Base-by-base conservation (phyloP, 2,888 invertebrate species). In the Drosophila flavopinicola region DNA sequence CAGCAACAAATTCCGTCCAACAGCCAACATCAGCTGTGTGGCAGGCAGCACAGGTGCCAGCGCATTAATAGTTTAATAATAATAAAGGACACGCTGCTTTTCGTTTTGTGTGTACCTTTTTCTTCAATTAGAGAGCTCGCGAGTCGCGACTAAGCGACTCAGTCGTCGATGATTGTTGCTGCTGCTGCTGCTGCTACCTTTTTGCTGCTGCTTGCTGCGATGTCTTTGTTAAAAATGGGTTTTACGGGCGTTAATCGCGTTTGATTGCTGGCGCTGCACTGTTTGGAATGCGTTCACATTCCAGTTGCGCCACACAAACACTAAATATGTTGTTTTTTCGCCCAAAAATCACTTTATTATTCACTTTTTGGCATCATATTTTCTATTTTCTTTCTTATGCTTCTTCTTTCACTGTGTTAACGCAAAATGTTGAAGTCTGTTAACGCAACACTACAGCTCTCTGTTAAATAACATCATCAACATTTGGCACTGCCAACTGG, bases 381-480 rank as follows among this genome's bases (percentile, higher is more conserved):
- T 78, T 78, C 75, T 78, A 78, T 78, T 78, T 78, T 83, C 79
- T 71, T 83, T 77, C 70, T 25, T 57, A 23, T 60, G 15, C 63
- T 70, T 48, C 70, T 70, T 66, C 70, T 70, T 59, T 44, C 24
- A 48, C 59, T 52, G 27, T 24, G 49, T 37, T 67, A 59, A 67
- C 53, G 53, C 68, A 49, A 59, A 53, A n/a, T n/a, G n/a, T 35
- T 60, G 20, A 53, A 20, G 39, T 37, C 52, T 68, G 66, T 47
- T 71, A 56, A 51, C 20, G 41, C 27, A 32, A 20, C 7, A 11
- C 6, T 3, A 47, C 54, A 47, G 38, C 11, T 3, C 2, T 15
- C 27, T 70, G 72, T 52, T 44, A 49, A 56, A 2, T 49, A 59
- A 59, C 66, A 66, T 54, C 44, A 45, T 20, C 37, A 30, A 15